These are phyloP conservation scores for Aphidius ervi DNA, from an alignment of 1,140 invertebrate species.

Conservation along the genomic window DNA sequence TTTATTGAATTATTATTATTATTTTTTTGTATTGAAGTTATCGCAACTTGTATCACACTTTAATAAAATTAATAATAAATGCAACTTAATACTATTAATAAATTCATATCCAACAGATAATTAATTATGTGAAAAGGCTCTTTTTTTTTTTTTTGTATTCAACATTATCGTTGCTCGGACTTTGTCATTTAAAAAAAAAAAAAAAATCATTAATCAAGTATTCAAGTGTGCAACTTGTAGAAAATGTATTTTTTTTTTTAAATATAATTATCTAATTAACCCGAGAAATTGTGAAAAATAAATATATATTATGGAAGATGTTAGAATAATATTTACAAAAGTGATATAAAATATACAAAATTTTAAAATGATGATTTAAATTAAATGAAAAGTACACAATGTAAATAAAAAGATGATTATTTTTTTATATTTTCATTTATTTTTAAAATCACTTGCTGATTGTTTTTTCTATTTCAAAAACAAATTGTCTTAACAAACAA, in stretches of 20 bases:
- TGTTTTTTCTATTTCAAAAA: no score
- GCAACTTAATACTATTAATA: background rate
- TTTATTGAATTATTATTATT: no score
- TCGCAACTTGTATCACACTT: no score
- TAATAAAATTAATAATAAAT: slow-evolving; percentile 2
- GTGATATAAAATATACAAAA: slow-evolving; percentile 26
- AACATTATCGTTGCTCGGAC: background rate
- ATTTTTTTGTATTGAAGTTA: no score
- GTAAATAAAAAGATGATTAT: background rate
- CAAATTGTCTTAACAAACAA: no score
- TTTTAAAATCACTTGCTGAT: no score
- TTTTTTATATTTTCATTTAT: no score
- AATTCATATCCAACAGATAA: no score
- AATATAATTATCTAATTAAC: background rate
- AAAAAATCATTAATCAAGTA: background rate
- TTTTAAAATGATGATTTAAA: slow-evolving; percentile 17
- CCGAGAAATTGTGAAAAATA: slow-evolving; percentile 34
- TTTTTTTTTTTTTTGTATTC: background rate
- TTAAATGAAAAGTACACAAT: background rate
- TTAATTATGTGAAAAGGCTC: no score
- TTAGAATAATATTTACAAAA: slow-evolving; percentile 45
- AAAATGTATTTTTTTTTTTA: background rate
- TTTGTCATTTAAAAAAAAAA: background rate
- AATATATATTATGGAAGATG: slow-evolving; percentile 43
- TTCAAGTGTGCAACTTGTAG: background rate